Evolutionary conservation across 2,888 invertebrate genomes (phyloP).

Genomic region (Chalcis sispes): DNA sequence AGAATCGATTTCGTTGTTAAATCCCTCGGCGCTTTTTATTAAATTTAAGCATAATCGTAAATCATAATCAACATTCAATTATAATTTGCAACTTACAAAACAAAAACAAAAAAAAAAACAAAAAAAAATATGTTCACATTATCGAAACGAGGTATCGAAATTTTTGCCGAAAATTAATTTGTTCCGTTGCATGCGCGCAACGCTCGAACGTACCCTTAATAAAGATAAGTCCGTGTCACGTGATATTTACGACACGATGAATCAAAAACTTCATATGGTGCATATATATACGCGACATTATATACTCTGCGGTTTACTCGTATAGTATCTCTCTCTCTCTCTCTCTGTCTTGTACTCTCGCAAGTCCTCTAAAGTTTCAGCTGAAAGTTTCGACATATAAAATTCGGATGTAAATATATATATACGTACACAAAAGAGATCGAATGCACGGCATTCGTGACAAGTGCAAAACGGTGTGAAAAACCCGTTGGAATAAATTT

Average conservation of each 20-base stretch:
- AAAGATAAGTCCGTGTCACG: constrained; percentile 21
- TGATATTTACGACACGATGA: constrained; percentile 42
- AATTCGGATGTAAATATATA: constrained; percentile 19
- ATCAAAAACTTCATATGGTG: constrained; percentile 22
- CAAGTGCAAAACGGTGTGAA: constrained; percentile 52
- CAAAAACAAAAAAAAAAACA: too few relatives aligned
- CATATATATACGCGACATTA: background rate
- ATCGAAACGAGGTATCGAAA: constrained; percentile 19
- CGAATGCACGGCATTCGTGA: constrained; percentile 38
- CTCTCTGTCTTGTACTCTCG: background rate
- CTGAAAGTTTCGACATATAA: constrained; percentile 22
- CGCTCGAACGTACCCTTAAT: background rate
- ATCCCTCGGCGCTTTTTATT: constrained; percentile 19
- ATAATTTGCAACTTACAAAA: constrained; percentile 7
- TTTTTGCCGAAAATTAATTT: constrained; percentile 27
- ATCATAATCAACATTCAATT: constrained; percentile 11
- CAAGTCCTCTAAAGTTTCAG: background rate
- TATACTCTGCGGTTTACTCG: background rate
- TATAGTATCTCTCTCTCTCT: background rate
- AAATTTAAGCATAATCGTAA: constrained; percentile 22
- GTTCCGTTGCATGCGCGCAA: background rate
- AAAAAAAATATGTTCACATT: too few relatives aligned
- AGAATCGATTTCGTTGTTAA: constrained; percentile 11
- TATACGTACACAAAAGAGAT: background rate
- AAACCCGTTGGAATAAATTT: constrained; percentile 54